Percentiles rank a stretch among this genome's conserved stretches.
Conservation (phyloP, 2,113 vertebrate genomes). For the Leucopsar rothschildi region DNA sequence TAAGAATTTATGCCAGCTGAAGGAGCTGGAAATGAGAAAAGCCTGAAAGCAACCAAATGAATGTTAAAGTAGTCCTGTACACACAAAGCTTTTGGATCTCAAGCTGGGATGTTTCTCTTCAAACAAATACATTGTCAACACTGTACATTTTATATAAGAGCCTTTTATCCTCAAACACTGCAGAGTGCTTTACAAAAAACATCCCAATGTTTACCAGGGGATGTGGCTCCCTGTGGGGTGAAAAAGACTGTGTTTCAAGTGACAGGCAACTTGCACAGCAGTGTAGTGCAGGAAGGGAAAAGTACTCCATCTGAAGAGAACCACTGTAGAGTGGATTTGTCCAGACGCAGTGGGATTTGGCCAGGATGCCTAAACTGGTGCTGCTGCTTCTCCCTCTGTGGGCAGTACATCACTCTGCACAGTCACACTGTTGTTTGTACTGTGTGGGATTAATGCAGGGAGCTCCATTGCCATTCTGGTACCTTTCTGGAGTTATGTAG, state of each 20-base stretch:
- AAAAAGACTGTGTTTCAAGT: neutral
- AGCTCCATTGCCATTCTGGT: neutral
- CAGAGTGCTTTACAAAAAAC: conserved; percentile 3
- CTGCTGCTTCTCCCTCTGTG: neutral
- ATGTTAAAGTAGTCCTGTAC: conserved; percentile 17
- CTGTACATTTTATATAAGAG: conserved; percentile 34
- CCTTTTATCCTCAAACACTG: conserved; percentile 10
- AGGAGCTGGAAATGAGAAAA: conserved; percentile 31
- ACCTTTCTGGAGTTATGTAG: neutral
- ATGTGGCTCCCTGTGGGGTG: neutral
- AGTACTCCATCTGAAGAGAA: neutral
- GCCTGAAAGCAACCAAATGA: conserved; percentile 42
- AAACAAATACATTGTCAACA: conserved; percentile 39
- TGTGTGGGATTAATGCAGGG: neutral
- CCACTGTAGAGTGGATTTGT: neutral
- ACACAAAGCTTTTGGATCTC: conserved; percentile 21
- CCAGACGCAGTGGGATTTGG: neutral
- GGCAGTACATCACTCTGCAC: neutral
- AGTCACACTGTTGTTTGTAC: neutral
- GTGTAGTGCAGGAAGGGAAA: neutral
- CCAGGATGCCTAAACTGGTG: neutral
- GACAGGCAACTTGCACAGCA: neutral
- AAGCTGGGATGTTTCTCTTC: conserved; percentile 31
- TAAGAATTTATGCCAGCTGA: conserved; percentile 33
- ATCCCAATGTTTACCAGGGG: neutral